phyloP scores from a whole-genome alignment of 92 coral and sea anemone species.

The Epizoanthus stellaris region DNA sequence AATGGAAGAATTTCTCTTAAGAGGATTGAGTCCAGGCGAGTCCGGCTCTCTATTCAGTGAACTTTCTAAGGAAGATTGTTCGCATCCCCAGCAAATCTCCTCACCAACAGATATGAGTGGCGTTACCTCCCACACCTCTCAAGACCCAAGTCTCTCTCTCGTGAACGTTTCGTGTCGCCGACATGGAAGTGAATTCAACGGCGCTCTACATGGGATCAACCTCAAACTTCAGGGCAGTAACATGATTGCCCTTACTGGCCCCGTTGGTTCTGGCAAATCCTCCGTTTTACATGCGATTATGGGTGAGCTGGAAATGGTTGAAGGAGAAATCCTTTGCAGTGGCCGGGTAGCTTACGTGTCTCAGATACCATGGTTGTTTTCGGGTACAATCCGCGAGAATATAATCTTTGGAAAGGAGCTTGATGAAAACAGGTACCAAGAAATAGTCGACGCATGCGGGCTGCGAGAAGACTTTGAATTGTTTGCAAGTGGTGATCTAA shows the following conservation, averaged over 20 bases:
- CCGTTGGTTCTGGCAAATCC: no score
- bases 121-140: not conserved
- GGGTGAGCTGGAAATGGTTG: not conserved
- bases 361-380: slow-evolving; percentile 20
- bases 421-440: no score
- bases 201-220: slow-evolving; percentile 2
- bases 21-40: not conserved
- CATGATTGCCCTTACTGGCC: not conserved
- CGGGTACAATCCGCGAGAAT: slow-evolving; percentile 18
- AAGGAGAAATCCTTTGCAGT: not conserved
- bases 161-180: slow-evolving; percentile 11
- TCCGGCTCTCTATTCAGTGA: not conserved
- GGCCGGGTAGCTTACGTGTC: not conserved
- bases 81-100: no score
- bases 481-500: no score
- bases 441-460: no score
- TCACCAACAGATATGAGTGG: no score
- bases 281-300: slow-evolving; percentile 15
- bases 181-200: slow-evolving; percentile 6
- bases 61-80: not conserved
- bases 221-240: not conserved
- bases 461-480: no score
- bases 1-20: slow-evolving; percentile 1
- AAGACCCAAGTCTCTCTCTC: not conserved
- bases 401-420: not conserved